Base-by-base conservation (phyloP, 2,888 invertebrate species). In the Blera fallax region DNA sequence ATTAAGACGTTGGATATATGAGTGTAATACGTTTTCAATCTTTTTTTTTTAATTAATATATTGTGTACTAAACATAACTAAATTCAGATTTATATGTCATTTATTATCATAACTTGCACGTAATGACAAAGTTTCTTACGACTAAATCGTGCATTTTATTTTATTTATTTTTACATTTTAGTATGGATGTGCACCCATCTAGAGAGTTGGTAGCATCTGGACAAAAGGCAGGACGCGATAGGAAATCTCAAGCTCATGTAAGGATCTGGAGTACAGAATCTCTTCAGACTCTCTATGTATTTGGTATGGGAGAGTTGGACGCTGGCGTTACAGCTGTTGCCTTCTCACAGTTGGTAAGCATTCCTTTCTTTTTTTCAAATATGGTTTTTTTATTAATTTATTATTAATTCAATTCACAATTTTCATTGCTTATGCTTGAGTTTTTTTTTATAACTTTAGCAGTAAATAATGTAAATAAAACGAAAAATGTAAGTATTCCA, bases 191-290 rank as follows among this genome's bases (percentile, higher is more conserved):
- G 0, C 98, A 98, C 91, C 97, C 98, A 0, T 97, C 96, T 0
- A 94, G 97, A 34, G 96, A 97, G 92, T 94, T 97, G 91, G 96
- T 98, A 1, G 98, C 97, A 2, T 97, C 97, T 0, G 98, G 98
- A 0, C 98, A 98, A 92, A 94, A 95, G 89, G 96, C 96, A 0
- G 97, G 97, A 0, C 94, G 96, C 84, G 96, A 96, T 89, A 93
- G 97, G 45, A 96, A 97, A 87, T 96, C 96, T 8, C 97, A 97
- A 91, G 96, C 97, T 0, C 97, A 98, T 90, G 96, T 98, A 16
- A 94, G 98, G 74, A 97, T 98, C 88, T 98, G 98, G 98, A 97
- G 97, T 90, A 96, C 97, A 0, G 96, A 97, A 91, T 96, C 97
- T 0, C 92, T 98, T 87, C 96, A 96, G 91, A 98, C 98, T 0